Base-by-base conservation (phyloP, 2,797 vertebrate species). In the Ibycter americanus region DNA sequence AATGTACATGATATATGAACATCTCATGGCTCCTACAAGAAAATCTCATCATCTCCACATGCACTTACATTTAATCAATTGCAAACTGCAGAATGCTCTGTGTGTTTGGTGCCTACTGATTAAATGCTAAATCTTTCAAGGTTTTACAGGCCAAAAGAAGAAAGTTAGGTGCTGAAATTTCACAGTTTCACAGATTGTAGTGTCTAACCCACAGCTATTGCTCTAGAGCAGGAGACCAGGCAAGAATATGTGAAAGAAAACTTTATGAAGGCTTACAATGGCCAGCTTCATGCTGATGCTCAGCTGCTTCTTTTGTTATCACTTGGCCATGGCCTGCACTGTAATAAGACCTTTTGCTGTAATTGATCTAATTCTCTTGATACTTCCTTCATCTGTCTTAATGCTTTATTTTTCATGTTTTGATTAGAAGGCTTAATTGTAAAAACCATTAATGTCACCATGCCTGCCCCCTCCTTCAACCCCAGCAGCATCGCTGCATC, bases 11-110 rank as follows among this genome's bases (percentile, higher is more conserved):
- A 91, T 82, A 15, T 72, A 84, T 54, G 55, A 89, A 51, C 40
- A 93, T 83, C 94, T 89, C 62, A 42, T 32, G 82, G 72, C 77
- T 86, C 72, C 85, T 88, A 56, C 88, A 93, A 93, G 84, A 80
- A 78, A 82, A 93, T 55, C 89, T 79, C 89, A 87, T 89, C 86
- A 83, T 89, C 83, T 74, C 89, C 73, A 25, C 58, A 58, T 17
- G 46, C 77, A 71, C 52, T 87, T 83, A 46, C 10, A 79, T 83
- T 83, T 91, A 83, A 95, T 89, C 77, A 91, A 42, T 73, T 66
- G 94, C 82, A 83, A 89, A 80, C 44, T 55, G 80, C 77, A 82
- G 38, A 38, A 68, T 40, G 77, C 54, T 62, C 58, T 66, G 77
- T 16, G 56, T 38, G 44, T 62, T 91, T 56, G 49, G 47, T 66